A percentile compares a stretch with the other conserved stretches of the same genome.
Conservation (phyloP, 2,113 vertebrate species). For the Thinocorus orbignyianus region DNA sequence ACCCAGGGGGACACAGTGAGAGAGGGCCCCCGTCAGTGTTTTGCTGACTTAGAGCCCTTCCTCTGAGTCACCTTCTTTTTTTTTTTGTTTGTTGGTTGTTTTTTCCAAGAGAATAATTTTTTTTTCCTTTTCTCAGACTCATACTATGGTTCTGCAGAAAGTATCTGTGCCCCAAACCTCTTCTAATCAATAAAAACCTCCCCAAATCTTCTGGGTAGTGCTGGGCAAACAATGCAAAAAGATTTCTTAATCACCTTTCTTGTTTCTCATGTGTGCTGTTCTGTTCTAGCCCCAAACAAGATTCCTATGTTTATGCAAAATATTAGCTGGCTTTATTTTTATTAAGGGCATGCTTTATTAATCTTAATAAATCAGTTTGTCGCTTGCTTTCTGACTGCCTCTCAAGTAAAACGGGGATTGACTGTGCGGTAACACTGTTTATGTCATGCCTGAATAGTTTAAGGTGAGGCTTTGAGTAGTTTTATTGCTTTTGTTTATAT, state of each 20-base stretch:
- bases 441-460: constrained; percentile 78
- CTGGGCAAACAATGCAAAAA: neutral
- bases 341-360: constrained; percentile 75
- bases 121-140: neutral
- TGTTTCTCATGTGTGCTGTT: neutral
- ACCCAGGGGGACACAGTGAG: neutral
- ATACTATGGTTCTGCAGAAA: neutral
- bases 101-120: neutral
- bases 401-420: constrained; percentile 73
- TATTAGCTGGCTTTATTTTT: constrained; percentile 66
- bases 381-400: constrained; percentile 61
- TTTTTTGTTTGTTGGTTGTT: neutral
- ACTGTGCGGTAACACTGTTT: constrained; percentile 74
- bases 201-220: neutral
- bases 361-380: constrained; percentile 78
- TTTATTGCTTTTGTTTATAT: constrained; percentile 83
- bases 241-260: constrained; percentile 22
- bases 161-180: neutral
- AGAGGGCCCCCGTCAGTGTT: neutral
- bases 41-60: constrained; percentile 15
- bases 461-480: constrained; percentile 80
- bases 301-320: constrained; percentile 65
- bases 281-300: neutral
- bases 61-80: neutral
- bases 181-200: neutral